Conservation (phyloP, 64 coral and sea anemone genomes). For the Pachyseris speciosa region DNA sequence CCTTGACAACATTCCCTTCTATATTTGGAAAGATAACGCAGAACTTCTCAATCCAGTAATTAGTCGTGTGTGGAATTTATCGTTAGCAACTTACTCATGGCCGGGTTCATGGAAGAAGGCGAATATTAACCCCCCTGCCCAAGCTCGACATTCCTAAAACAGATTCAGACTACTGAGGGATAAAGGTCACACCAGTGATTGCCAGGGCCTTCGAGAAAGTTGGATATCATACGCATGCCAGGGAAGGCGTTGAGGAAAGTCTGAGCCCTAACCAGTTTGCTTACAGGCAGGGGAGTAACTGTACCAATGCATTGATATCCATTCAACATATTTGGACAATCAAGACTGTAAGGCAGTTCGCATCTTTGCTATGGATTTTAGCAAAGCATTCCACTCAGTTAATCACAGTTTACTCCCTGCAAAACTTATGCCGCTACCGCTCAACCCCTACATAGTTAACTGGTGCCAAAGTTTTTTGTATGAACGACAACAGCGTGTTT, state of each 20-base stretch:
- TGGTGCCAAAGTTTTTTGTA: too few species aligned
- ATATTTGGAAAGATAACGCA: conserved; percentile 45
- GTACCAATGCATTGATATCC: conserved; percentile 42
- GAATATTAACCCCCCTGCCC: conserved; percentile 47
- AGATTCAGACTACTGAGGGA: conserved; percentile 27
- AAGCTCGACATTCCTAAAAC: conserved; percentile 40
- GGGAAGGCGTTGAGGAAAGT: background rate
- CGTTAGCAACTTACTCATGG: conserved; percentile 39
- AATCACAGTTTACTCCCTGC: conserved; percentile 51
- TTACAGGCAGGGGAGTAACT: conserved; percentile 35
- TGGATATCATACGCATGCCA: background rate
- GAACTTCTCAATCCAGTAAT: background rate
- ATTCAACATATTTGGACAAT: conserved; percentile 60
- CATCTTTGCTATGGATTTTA: conserved; percentile 59
- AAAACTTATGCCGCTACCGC: conserved; percentile 40
- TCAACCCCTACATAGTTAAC: too few species aligned
- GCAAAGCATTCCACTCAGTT: conserved; percentile 64
- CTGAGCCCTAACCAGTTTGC: conserved; percentile 24
- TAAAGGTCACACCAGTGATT: conserved; percentile 63
- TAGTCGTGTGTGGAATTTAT: conserved; percentile 36
- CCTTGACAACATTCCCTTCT: conserved; percentile 24
- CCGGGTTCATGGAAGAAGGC: conserved; percentile 11
- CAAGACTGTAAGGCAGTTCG: conserved; percentile 39
- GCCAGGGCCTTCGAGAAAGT: conserved; percentile 52
- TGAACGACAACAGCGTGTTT: too few species aligned